phyloP scores from a whole-genome alignment of 2,888 invertebrate species.

The Holacanthella duospinosa region DNA sequence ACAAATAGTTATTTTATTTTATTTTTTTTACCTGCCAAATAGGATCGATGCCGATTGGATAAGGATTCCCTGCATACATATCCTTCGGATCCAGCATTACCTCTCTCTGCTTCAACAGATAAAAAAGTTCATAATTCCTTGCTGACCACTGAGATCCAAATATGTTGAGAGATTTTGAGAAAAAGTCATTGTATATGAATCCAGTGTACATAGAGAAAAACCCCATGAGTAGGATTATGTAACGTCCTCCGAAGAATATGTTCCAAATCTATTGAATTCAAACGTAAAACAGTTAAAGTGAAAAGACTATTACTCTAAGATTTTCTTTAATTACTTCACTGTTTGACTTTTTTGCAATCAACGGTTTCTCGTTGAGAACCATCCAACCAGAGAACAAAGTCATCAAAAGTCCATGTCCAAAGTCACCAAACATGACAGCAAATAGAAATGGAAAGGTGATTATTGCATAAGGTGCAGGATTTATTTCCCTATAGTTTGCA shows the following conservation, averaged over 20 bases:
- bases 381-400: slow-evolving; percentile 85
- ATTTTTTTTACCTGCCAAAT: slow-evolving; percentile 52
- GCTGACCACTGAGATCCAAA: slow-evolving; percentile 81
- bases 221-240: slow-evolving; percentile 95
- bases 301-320: background rate
- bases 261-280: slow-evolving; percentile 69
- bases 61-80: slow-evolving; percentile 47
- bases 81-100: slow-evolving; percentile 35
- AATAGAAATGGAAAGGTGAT: slow-evolving; percentile 97
- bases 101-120: slow-evolving; percentile 35
- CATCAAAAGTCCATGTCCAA: slow-evolving; percentile 90
- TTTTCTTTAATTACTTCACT: slow-evolving; percentile 50
- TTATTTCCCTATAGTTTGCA: slow-evolving; percentile 47
- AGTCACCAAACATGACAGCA: slow-evolving; percentile 96
- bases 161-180: slow-evolving; percentile 89
- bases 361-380: slow-evolving; percentile 84
- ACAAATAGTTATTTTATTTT: background rate
- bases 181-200: slow-evolving; percentile 92
- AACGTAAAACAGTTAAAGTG: slow-evolving; percentile 1
- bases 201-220: slow-evolving; percentile 97
- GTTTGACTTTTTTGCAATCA: slow-evolving; percentile 60
- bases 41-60: slow-evolving; percentile 85
- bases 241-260: slow-evolving; percentile 95
- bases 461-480: slow-evolving; percentile 78
- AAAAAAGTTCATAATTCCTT: slow-evolving; percentile 13